Evolutionary conservation across 2,888 invertebrate species (phyloP).

Genomic region (Camptogramma bilineatum): DNA sequence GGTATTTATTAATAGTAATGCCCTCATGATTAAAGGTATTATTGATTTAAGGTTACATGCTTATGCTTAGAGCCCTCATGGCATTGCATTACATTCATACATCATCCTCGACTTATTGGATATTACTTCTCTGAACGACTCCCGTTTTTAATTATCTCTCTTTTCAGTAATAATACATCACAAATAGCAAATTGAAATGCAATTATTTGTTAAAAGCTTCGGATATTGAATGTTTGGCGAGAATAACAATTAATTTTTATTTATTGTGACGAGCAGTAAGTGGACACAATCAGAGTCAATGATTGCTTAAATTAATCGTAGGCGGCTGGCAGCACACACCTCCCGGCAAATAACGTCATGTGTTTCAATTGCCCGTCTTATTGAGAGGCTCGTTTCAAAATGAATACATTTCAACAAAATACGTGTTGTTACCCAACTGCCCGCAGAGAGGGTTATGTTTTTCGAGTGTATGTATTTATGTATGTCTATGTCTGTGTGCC

Average conservation of each 20-base stretch:
- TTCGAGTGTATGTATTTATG: too few relatives aligned
- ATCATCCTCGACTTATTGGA: slow-evolving; percentile 17
- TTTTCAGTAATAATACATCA: neutral
- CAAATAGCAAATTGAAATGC: slow-evolving; percentile 1
- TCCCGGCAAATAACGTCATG: slow-evolving; percentile 62
- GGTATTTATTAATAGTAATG: neutral
- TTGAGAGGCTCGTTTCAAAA: slow-evolving; percentile 36
- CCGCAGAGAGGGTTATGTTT: too few relatives aligned
- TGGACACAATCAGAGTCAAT: slow-evolving; percentile 72
- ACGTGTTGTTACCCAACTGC: slow-evolving; percentile 35
- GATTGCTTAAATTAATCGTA: slow-evolving; percentile 76
- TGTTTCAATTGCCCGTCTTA: slow-evolving; percentile 31
- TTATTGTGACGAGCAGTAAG: slow-evolving; percentile 55
- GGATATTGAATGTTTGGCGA: slow-evolving; percentile 26
- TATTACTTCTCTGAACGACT: neutral
- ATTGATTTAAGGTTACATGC: slow-evolving; percentile 29
- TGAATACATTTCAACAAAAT: slow-evolving; percentile 21
- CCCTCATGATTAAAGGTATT: slow-evolving; percentile 23
- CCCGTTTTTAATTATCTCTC: neutral
- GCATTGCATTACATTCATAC: slow-evolving; percentile 23
- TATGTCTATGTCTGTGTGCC: too few relatives aligned
- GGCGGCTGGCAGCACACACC: slow-evolving; percentile 67
- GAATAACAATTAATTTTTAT: slow-evolving; percentile 47
- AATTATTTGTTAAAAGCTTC: slow-evolving; percentile 7
- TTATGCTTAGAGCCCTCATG: slow-evolving; percentile 34